phyloP scores from a whole-genome alignment of 2,888 invertebrate genomes.

The Ectemnius continuus region DNA sequence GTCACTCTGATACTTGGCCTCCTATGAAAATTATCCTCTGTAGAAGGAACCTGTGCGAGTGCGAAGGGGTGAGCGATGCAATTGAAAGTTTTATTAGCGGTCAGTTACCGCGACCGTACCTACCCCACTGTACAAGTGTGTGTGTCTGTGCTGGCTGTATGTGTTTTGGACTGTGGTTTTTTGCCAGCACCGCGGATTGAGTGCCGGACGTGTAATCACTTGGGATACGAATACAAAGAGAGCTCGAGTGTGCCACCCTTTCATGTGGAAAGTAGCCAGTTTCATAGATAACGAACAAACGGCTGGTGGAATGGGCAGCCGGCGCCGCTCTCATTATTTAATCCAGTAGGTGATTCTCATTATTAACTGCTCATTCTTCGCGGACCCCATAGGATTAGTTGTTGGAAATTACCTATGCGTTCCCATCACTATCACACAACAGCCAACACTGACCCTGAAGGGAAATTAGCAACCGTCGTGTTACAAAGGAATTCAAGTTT shows the following conservation, averaged over 20 bases:
- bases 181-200: neutral
- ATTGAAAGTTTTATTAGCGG: slow-evolving; percentile 59
- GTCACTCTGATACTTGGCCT: slow-evolving; percentile 10
- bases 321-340: neutral
- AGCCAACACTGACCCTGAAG: too few relatives aligned
- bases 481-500: too few relatives aligned
- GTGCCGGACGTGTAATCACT: slow-evolving; percentile 28
- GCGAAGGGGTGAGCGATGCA: slow-evolving; percentile 28
- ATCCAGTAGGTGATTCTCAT: neutral
- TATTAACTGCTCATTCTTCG: neutral
- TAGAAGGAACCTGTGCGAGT: slow-evolving; percentile 1
- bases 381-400: neutral
- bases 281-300: too few relatives aligned
- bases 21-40: slow-evolving; percentile 47
- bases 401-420: too few relatives aligned
- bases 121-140: too few relatives aligned
- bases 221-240: slow-evolving; percentile 18
- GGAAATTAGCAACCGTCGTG: too few relatives aligned
- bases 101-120: slow-evolving; percentile 6
- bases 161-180: slow-evolving; percentile 2
- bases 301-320: too few relatives aligned
- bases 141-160: neutral
- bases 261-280: neutral
- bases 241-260: neutral
- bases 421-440: too few relatives aligned